These are phyloP conservation scores for Sus scrofa DNA, from an alignment of 2,113 vertebrate species.

Conservation along the genomic window DNA sequence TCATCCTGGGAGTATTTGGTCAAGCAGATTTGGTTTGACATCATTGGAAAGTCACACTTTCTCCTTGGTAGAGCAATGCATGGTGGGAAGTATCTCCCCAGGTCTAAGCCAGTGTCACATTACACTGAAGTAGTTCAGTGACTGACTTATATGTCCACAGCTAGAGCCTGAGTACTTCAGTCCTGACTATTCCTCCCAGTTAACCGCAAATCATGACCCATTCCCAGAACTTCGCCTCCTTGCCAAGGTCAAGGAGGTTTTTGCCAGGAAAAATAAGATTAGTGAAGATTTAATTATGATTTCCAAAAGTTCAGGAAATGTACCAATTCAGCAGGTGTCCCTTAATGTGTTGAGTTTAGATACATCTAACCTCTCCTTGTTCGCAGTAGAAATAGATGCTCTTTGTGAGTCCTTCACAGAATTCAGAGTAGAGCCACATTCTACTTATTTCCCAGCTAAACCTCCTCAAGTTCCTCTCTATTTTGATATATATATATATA, in stretches of 20 bases:
- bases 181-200: neutral
- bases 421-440: neutral
- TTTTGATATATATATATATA: too few species aligned
- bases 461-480: neutral
- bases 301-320: conserved; percentile 40
- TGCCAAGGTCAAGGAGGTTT: neutral
- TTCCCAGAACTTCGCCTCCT: neutral
- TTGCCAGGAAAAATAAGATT: conserved; percentile 32
- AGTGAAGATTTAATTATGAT: conserved; percentile 17
- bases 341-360: conserved; percentile 28
- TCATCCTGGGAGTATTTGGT: neutral
- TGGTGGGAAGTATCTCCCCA: neutral
- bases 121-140: too few species aligned
- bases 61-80: neutral
- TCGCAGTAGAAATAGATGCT: neutral
- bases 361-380: neutral
- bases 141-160: fast-evolving
- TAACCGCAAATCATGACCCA: neutral
- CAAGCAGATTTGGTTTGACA: neutral
- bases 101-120: fast-evolving
- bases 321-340: neutral
- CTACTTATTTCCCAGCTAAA: neutral
- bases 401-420: conserved; percentile 21
- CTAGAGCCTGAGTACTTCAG: neutral
- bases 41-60: neutral